Conservation (phyloP, 2,797 vertebrate genomes). For the Leptatherina wallacei region DNA sequence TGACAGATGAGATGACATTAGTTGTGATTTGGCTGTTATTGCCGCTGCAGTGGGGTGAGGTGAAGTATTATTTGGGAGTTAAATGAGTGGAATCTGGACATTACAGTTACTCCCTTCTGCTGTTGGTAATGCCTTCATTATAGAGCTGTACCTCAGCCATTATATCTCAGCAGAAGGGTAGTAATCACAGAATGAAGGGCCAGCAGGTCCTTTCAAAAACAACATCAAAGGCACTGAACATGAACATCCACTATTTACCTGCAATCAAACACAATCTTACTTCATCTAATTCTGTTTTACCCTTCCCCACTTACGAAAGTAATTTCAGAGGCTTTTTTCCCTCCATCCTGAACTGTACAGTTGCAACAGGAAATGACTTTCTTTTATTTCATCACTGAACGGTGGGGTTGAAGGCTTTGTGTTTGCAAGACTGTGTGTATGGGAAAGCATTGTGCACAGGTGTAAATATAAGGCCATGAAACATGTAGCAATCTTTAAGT, state of each 20-base stretch:
- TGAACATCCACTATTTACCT: constrained; percentile 71
- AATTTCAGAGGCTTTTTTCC: constrained; percentile 59
- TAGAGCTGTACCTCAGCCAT: constrained; percentile 65
- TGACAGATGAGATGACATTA: constrained; percentile 63
- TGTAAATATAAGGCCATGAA: constrained; percentile 27
- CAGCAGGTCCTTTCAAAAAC: constrained; percentile 70
- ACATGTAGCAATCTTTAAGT: constrained; percentile 39
- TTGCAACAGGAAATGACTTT: constrained; percentile 59
- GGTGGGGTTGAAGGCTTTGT: constrained; percentile 35
- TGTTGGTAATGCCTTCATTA: constrained; percentile 75
- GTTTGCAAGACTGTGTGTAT: constrained; percentile 21
- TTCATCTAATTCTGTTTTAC: constrained; percentile 66
- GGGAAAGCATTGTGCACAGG: constrained; percentile 22
- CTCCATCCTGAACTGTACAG: constrained; percentile 44
- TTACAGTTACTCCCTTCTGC: constrained; percentile 60
- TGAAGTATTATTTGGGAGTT: constrained; percentile 72
- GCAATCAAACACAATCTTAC: constrained; percentile 78
- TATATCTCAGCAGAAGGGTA: constrained; percentile 60
- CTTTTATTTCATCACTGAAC: constrained; percentile 60
- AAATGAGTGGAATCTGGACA: constrained; percentile 76
- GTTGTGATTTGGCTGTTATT: constrained; percentile 64
- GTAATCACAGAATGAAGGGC: constrained; percentile 74
- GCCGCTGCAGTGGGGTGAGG: constrained; percentile 46
- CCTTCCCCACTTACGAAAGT: constrained; percentile 56
- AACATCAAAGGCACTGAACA: constrained; percentile 62